These are phyloP conservation scores for Ovis canadensis DNA, from an alignment of 2,113 vertebrate genomes.

Conservation along the genomic window DNA sequence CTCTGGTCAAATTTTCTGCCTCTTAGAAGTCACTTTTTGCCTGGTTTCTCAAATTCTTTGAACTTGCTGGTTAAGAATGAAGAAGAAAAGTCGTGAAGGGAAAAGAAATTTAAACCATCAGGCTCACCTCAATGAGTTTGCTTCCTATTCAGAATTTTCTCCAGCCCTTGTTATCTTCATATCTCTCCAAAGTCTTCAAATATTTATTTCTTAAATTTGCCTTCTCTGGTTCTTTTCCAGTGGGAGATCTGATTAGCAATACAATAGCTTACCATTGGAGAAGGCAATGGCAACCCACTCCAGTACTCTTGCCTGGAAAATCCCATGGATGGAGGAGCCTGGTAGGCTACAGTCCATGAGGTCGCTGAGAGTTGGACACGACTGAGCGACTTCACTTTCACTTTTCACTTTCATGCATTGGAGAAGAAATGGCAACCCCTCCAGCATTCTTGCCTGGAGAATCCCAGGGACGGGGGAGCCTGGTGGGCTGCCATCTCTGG, in stretches of 20 bases:
- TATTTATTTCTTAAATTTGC: background rate
- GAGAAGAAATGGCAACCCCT: too few relatives aligned
- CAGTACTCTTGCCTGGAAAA: too few relatives aligned
- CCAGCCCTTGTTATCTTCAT: background rate
- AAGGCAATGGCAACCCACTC: too few relatives aligned
- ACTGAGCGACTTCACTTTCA: too few relatives aligned
- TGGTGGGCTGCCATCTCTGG: background rate
- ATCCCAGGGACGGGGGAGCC: background rate
- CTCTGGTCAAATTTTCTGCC: background rate
- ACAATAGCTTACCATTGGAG: background rate
- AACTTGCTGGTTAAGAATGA: background rate
- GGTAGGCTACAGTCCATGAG: too few relatives aligned
- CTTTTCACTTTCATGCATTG: too few relatives aligned
- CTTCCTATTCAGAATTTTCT: background rate
- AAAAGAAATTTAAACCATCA: background rate
- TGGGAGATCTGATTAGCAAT: background rate
- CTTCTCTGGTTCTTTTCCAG: background rate
- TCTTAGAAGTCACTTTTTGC: background rate
- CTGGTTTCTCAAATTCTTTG: background rate
- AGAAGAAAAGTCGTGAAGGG: background rate
- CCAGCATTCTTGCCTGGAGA: too few relatives aligned
- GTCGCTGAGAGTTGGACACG: accelerated
- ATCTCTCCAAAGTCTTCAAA: background rate
- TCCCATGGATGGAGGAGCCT: accelerated
- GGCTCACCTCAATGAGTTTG: background rate